A percentile compares a stretch with the other conserved stretches of the same genome.
These are phyloP conservation scores for Palythoa grandis DNA, from an alignment of 92 coral and sea anemone species.

Conservation along the genomic window DNA sequence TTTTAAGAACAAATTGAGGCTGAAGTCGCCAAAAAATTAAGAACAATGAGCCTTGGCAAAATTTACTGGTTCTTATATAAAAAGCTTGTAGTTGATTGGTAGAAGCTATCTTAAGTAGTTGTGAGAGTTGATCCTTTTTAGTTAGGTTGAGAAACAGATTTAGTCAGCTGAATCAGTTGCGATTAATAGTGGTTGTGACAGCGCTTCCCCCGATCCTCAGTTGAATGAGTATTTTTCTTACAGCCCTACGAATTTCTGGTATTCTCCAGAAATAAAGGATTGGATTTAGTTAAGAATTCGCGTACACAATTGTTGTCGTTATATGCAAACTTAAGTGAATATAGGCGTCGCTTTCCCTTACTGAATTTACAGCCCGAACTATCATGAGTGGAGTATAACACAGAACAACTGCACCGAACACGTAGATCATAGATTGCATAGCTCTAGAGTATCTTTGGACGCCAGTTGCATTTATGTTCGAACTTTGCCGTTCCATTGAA, in stretches of 20 bases:
- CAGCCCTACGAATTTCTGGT: slow-evolving; percentile 19
- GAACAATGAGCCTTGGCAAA: too few species aligned
- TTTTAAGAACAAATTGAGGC: too few species aligned
- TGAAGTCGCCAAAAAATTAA: too few species aligned
- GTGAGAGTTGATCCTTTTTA: too few species aligned
- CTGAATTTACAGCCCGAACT: background rate
- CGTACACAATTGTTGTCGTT: background rate
- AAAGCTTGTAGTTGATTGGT: too few species aligned
- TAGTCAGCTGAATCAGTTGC: too few species aligned
- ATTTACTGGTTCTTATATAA: too few species aligned
- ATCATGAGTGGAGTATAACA: slow-evolving; percentile 21
- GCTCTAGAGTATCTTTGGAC: slow-evolving; percentile 2
- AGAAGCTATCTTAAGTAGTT: too few species aligned
- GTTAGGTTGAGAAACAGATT: too few species aligned
- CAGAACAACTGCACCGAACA: slow-evolving; percentile 17
- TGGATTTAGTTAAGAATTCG: background rate
- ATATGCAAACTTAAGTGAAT: background rate
- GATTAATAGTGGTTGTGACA: background rate
- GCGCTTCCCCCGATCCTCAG: background rate
- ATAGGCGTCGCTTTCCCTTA: background rate
- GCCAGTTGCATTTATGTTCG: background rate
- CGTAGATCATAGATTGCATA: background rate
- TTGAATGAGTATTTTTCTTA: background rate
- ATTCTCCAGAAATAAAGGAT: slow-evolving; percentile 15
- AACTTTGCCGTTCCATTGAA: background rate